phyloP scores from a whole-genome alignment of 2,113 vertebrate genomes.

The Amphiprion percula region DNA sequence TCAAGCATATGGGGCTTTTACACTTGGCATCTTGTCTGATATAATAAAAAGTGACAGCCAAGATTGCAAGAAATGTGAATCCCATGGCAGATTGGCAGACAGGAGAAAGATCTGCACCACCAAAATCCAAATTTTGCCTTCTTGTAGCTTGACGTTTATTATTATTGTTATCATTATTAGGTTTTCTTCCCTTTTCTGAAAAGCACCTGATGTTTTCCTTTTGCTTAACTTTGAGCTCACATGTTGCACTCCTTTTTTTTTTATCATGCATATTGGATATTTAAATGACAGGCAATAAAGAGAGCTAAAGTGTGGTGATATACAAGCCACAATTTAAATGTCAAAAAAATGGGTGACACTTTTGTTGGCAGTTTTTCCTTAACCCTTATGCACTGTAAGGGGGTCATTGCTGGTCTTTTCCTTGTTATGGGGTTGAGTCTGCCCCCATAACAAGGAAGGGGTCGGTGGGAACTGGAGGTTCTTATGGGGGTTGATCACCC shows the following conservation, averaged over 20 bases:
- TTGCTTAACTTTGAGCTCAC: neutral
- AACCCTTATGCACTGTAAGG: too few species aligned
- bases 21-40: conserved; percentile 13
- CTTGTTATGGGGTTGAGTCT: too few species aligned
- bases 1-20: neutral
- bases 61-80: neutral
- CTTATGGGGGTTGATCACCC: too few species aligned
- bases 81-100: neutral
- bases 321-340: neutral
- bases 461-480: too few species aligned
- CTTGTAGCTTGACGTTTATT: neutral
- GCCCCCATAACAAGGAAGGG: too few species aligned
- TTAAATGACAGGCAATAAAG: neutral
- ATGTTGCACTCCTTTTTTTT: neutral
- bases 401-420: too few species aligned
- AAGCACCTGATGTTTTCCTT: neutral
- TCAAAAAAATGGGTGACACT: neutral
- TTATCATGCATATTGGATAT: neutral
- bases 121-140: neutral
- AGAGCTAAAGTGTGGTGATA: neutral
- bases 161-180: too few species aligned
- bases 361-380: neutral
- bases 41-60: conserved; percentile 6
- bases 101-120: neutral
- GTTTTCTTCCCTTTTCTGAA: neutral